Evolutionary conservation across 2,113 vertebrate species (phyloP).

Genomic region (Rafetus swinhoei): DNA sequence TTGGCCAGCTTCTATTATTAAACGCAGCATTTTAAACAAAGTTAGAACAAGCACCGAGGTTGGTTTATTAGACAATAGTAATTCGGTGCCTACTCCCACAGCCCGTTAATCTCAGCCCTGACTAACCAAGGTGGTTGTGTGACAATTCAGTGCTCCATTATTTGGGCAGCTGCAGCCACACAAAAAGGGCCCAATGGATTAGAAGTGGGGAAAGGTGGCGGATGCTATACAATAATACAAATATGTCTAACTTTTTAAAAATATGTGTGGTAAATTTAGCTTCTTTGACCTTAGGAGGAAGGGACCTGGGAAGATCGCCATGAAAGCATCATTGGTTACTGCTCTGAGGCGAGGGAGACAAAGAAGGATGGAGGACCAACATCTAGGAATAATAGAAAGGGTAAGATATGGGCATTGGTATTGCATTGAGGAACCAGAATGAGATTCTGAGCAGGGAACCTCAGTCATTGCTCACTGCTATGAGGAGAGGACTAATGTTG

Average conservation of each 20-base stretch:
- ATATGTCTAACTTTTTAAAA: background rate
- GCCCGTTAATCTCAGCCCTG: background rate
- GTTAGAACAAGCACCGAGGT: background rate
- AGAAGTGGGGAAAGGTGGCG: background rate
- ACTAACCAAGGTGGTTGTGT: background rate
- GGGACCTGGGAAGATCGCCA: background rate
- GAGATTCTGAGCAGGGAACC: too few species aligned
- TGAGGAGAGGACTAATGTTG: background rate
- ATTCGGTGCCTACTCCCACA: background rate
- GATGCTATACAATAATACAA: background rate
- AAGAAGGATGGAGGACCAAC: background rate
- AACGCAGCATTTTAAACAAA: constrained; percentile 11
- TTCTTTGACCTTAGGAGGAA: background rate
- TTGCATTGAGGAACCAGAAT: background rate
- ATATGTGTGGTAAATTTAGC: background rate
- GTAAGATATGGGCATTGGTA: background rate
- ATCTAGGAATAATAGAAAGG: background rate
- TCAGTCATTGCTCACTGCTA: background rate
- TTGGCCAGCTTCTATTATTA: background rate
- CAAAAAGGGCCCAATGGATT: background rate
- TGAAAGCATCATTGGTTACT: background rate
- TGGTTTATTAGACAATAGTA: background rate
- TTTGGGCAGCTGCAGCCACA: background rate
- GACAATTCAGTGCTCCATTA: background rate
- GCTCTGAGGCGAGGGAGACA: background rate